These are phyloP conservation scores for Phaetusa simplex DNA, from an alignment of 2,113 vertebrate species.

Conservation along the genomic window DNA sequence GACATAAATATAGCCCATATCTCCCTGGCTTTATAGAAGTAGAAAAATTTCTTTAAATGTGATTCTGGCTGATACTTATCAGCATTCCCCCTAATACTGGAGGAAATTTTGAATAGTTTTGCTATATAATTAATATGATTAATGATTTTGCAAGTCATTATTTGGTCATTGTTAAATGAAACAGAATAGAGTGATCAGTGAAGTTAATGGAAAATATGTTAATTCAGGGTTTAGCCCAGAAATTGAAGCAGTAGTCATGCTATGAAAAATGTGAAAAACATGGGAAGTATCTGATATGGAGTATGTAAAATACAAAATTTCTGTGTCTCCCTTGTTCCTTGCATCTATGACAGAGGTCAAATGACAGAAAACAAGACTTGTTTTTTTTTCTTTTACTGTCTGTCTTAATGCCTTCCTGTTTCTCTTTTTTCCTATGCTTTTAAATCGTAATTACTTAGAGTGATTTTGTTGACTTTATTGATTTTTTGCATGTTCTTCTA, in stretches of 20 bases:
- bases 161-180: not conserved
- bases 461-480: not conserved
- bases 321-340: not conserved
- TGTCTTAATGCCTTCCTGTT: not conserved
- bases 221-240: not conserved
- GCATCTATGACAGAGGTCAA: not conserved
- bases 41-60: not conserved
- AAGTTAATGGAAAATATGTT: not conserved
- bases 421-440: not conserved
- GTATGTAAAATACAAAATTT: not conserved
- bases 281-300: not conserved
- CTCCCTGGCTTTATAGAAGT: not conserved
- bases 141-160: not conserved
- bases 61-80: not conserved
- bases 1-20: not conserved
- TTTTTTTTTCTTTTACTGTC: not conserved
- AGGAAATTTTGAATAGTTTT: not conserved
- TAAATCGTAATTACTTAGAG: not conserved
- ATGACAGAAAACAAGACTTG: not conserved
- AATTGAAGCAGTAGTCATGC: not conserved
- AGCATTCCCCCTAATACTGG: not conserved
- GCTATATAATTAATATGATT: not conserved
- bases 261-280: not conserved
- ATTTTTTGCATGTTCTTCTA: not conserved
- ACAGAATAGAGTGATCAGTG: not conserved